Base-by-base conservation (phyloP, 2,113 vertebrate species). In the Phylloscopus whistleri region DNA sequence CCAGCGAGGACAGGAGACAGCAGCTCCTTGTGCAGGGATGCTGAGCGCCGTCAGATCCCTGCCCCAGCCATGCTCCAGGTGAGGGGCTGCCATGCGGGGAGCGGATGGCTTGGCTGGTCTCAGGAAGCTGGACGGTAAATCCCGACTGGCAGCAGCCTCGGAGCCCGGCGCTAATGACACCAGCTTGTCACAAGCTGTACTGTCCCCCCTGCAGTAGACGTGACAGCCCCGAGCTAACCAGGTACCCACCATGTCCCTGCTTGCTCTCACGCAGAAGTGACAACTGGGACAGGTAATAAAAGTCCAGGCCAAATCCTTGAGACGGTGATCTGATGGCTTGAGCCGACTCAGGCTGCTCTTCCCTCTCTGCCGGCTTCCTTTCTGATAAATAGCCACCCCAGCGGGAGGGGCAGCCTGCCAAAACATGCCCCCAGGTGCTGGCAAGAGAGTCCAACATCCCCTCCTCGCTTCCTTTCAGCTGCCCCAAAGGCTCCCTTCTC, bases 221-320 rank as follows among this genome's bases (percentile, higher is more conserved):
- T 95, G 95, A 96, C 96, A 96, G 92, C 66, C 82, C 68, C 68
- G 14, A 78, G 84, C 68, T 35, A 85, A 95, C 58, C 70, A 84
- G 84, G 84, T 93, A 84, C 56, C 76, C 52, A 31, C 86, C 43
- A 70, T 3, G 75, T 69, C 55, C 59, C 72, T 1, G 17, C 55
- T 92, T 85, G 67, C 27, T 95, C 74, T 92, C 74, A 64, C 37
- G 48, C 68, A 31, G 23, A 93, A 95, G 92, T 90, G 92, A 94
- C 88, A 93, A 78, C 64, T 37, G 60, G 68, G 76, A 96, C 83
- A 93, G 90, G 72, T 79, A 93, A 84, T 92, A 87, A 33, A 94
- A 93, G 35, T 49, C 60, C 49, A 30, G 60, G 88, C 95, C 93
- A 94, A 93, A 78, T 64, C 60, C 72, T 84, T 94, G 93, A 84